Conservation (phyloP, 2,113 vertebrate genomes). For the Aegypius monachus region DNA sequence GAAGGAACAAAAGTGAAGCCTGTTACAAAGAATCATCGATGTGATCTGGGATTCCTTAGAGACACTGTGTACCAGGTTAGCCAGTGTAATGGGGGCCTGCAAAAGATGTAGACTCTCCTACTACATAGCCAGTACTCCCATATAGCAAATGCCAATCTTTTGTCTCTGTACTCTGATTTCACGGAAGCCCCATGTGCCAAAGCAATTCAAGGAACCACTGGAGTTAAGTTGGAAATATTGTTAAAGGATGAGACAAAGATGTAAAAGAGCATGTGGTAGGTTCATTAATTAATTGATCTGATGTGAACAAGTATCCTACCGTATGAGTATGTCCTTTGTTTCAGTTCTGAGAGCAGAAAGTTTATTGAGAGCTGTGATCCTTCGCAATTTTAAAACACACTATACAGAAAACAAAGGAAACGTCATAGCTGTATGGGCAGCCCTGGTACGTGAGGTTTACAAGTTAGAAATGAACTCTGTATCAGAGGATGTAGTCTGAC, state of each 20-base stretch:
- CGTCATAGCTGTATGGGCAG: not conserved
- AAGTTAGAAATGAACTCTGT: not conserved
- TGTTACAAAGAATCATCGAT: not conserved
- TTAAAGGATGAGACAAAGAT: not conserved
- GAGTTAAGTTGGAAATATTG: not conserved
- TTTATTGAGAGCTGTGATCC: not conserved
- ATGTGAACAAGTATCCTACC: not conserved
- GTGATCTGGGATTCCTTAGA: not conserved
- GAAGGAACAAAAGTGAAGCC: not conserved
- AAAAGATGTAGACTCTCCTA: not conserved
- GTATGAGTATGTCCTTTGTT: not conserved
- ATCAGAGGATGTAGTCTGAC: not conserved
- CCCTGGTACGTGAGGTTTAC: not conserved
- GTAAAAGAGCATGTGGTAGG: rapidly evolving
- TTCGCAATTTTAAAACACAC: not conserved
- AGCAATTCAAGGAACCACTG: not conserved
- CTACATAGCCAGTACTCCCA: not conserved
- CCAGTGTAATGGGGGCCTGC: not conserved
- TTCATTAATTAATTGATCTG: not conserved
- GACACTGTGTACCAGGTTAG: not conserved
- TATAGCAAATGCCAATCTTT: not conserved
- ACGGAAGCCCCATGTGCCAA: not conserved
- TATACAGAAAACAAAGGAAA: not conserved
- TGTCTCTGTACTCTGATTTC: not conserved
- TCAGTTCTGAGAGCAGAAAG: not conserved